Evolutionary conservation across 2,888 invertebrate species (phyloP).

Genomic region (Balanococcus diminutus): DNA sequence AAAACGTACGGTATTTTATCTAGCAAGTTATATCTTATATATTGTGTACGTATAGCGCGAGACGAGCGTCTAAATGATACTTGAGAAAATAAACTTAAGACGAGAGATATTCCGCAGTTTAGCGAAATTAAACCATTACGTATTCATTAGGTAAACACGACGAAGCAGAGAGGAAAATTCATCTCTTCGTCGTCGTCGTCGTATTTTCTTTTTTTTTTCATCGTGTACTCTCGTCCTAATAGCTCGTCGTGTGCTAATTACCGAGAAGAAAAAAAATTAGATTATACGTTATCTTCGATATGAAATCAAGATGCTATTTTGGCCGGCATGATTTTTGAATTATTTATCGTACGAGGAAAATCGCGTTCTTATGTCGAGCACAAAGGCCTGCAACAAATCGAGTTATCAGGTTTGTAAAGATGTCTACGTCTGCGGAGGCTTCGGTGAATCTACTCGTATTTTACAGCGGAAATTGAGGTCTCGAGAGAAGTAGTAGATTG

Average conservation of each 20-base stretch:
- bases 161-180: background rate
- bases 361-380: background rate
- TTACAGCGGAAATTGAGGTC: no score
- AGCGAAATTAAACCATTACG: constrained; percentile 25
- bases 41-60: background rate
- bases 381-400: background rate
- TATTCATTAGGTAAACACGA: constrained; percentile 31
- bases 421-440: no score
- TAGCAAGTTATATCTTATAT: background rate
- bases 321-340: background rate
- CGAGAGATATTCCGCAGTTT: constrained; percentile 26
- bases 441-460: no score
- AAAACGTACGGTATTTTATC: background rate
- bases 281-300: background rate
- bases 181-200: background rate
- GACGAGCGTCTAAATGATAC: background rate
- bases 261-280: background rate
- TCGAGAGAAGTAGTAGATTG: no score
- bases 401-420: no score
- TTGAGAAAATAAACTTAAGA: constrained; percentile 40
- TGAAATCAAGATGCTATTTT: constrained; percentile 6
- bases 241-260: background rate
- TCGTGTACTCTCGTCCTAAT: no score
- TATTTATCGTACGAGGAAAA: background rate
- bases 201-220: background rate